Conservation (phyloP, 1,140 invertebrate genomes). For the Pachyrhynchus sulphureomaculatus region DNA sequence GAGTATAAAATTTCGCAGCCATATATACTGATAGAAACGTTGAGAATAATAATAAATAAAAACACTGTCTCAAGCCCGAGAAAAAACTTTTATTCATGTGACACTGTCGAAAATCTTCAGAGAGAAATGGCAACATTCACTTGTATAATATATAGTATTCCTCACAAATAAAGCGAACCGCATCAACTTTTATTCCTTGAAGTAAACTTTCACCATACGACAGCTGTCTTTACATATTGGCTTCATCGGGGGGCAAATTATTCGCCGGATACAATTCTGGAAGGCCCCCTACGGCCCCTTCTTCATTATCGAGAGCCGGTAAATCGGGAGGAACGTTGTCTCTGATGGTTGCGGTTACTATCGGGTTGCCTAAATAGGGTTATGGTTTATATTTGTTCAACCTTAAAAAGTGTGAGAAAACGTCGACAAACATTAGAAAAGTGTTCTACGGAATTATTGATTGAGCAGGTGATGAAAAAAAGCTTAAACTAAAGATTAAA, state of each 20-base stretch:
- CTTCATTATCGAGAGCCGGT: conserved; percentile 46
- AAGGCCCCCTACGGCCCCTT: conserved; percentile 52
- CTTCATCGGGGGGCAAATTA: conserved; percentile 38
- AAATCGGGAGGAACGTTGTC: conserved; percentile 35
- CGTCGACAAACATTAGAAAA: background rate
- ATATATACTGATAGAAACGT: too few relatives aligned
- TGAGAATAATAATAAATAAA: too few relatives aligned
- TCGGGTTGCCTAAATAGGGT: conserved; percentile 31
- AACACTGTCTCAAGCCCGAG: too few relatives aligned
- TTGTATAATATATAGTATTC: too few relatives aligned
- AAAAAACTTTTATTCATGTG: too few relatives aligned
- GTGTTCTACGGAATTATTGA: too few relatives aligned
- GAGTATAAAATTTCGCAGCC: too few relatives aligned
- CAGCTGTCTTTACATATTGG: conserved; percentile 20
- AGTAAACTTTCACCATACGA: background rate
- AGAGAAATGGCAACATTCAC: too few relatives aligned
- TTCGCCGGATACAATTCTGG: conserved; percentile 36
- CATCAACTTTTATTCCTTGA: background rate
- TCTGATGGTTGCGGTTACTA: conserved; percentile 35
- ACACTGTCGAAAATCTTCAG: too few relatives aligned
- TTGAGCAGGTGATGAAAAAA: too few relatives aligned
- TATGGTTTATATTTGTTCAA: background rate
- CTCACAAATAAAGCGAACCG: too few relatives aligned
- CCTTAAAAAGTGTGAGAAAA: background rate
- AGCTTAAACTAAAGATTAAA: background rate